Conservation (phyloP, 2,797 vertebrate genomes). For the Acanthiza pusilla region DNA sequence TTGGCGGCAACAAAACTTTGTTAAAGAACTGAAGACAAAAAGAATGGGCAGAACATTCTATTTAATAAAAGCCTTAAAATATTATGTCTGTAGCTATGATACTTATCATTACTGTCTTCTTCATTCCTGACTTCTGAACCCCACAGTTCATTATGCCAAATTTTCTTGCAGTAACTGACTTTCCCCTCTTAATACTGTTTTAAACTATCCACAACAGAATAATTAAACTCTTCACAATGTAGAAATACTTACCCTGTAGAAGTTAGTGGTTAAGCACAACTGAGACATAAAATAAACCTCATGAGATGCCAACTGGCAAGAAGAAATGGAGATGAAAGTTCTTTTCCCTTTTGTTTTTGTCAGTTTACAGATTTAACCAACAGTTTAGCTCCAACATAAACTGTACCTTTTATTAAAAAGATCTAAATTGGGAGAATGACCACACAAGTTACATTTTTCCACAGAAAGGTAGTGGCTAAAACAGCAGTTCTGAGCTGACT, state of each 20-base stretch:
- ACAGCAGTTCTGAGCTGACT: not conserved
- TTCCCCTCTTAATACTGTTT: not conserved
- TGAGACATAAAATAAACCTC: not conserved
- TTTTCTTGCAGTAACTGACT: not conserved
- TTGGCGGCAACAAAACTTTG: not conserved
- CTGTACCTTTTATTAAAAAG: not conserved
- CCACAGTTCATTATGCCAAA: not conserved
- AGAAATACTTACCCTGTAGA: not conserved
- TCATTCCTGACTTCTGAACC: not conserved
- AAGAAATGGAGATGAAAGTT: not conserved
- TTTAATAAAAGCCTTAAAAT: not conserved
- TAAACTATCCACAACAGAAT: not conserved
- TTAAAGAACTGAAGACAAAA: not conserved
- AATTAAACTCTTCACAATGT: not conserved
- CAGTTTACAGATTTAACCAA: conserved; percentile 6
- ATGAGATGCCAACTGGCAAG: conserved; percentile 1
- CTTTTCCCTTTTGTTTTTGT: not conserved
- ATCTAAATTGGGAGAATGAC: conserved; percentile 8
- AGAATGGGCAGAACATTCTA: not conserved
- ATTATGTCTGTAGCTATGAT: not conserved
- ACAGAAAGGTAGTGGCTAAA: not conserved
- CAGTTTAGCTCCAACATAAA: conserved; percentile 16
- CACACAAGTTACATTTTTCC: not conserved
- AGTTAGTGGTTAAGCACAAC: not conserved
- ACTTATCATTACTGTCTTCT: not conserved